Evolutionary conservation across 92 coral and sea anemone genomes (phyloP), one percentile per base, ranked within the genome.

Genomic region (Zoanthus sociatus): DNA sequence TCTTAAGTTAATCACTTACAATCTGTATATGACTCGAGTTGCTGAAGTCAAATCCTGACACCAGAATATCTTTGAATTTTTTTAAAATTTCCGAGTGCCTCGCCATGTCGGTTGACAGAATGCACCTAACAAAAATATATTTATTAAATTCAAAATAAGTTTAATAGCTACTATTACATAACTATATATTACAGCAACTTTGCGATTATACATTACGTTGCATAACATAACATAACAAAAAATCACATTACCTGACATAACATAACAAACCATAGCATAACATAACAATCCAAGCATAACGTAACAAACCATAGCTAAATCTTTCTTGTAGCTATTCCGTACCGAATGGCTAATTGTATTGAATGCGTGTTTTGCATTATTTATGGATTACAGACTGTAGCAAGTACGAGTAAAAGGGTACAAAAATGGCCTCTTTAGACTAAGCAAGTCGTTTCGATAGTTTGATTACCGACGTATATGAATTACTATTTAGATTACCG

Each of bases 101-200:
- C 55, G 94, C 98, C 98, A 94, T 94, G 74, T 94, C 98, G 47
- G 98, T 94, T 9, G 98, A 90, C 71, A 94, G 83, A 66, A 94
- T 94, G 78, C 98, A 94, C 86, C 98, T 94, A 78, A 26, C 48
- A 72, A 84, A 42, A 50, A 16, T 67, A 76, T 11, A 0, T 10
- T 9, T 20, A 13, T 6, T 17, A 67, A 44, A 26, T 4, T 20
- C 17, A 69, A 9, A 30, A 69, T 69, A 1, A 26, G 46, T 69
- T 69, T 8, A 9, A 33, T 7, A 31, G 7, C 8, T 20, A n/a
- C 20, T 33, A 58, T 58, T 5, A 58, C 64, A 58, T 58, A 58
- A n/a, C n/a, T n/a, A n/a, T n/a, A 58, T 18, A 58, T 58, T 1
- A 58, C 17, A 14, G 15, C 15, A 0, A 26, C 26, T 26, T 26